phyloP scores from a whole-genome alignment of 2,888 invertebrate species.

The Drosophila meridionalis region DNA sequence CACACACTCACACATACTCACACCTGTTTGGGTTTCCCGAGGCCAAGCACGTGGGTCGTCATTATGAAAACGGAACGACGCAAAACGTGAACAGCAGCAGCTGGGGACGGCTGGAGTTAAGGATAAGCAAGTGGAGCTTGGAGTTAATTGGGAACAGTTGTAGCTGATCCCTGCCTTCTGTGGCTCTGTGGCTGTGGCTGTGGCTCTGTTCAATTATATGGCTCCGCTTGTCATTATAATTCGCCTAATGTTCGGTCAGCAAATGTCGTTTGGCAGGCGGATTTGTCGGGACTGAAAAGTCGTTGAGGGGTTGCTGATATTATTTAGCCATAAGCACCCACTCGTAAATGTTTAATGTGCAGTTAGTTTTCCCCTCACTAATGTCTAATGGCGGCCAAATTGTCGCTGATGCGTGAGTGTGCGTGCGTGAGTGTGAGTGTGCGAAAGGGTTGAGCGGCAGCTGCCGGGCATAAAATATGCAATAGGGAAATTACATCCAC shows the following conservation, averaged over 20 bases:
- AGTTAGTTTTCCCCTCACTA: conserved; percentile 40
- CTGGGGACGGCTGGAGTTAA: background rate
- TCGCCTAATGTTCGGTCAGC: conserved; percentile 14
- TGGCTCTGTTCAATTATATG: conserved; percentile 28
- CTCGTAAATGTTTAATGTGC: conserved; percentile 53
- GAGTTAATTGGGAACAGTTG: conserved; percentile 7
- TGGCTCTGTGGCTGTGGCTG: background rate
- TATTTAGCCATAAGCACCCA: conserved; percentile 13
- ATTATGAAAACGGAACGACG: conserved; percentile 37
- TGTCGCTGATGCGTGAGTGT: conserved; percentile 8
- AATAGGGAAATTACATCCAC: conserved; percentile 50
- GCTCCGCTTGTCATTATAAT: conserved; percentile 43
- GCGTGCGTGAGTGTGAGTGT: background rate
- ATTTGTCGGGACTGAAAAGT: background rate
- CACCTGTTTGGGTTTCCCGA: conserved; percentile 15
- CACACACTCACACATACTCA: conserved; percentile 35
- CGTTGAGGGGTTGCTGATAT: conserved; percentile 5
- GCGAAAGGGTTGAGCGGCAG: conserved; percentile 31
- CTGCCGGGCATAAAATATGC: conserved; percentile 49
- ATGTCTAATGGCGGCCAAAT: conserved; percentile 40
- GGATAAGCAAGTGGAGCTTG: conserved; percentile 20
- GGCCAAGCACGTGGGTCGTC: conserved; percentile 32
- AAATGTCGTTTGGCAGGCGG: background rate
- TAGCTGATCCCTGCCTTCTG: background rate
- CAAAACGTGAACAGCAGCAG: background rate